Evolutionary conservation across 1,140 invertebrate species (phyloP).

Genomic region (Alviniconcha marisindica): DNA sequence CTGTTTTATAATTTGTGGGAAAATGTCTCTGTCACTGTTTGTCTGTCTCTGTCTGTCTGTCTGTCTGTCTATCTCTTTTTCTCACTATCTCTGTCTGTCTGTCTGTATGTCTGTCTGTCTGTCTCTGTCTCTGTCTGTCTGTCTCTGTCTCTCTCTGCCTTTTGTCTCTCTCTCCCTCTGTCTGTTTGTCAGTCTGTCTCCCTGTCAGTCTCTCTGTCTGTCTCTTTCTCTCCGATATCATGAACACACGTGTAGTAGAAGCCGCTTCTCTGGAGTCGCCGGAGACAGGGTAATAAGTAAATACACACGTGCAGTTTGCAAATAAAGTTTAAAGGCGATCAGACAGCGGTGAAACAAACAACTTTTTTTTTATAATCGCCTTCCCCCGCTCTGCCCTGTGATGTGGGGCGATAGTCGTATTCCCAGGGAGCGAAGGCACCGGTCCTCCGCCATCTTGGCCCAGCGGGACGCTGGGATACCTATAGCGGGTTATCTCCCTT

Average conservation of each 20-base stretch:
- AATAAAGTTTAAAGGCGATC: no score
- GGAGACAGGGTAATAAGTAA: no score
- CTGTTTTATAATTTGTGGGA: no score
- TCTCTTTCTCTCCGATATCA: constrained; percentile 18
- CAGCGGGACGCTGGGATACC: constrained; percentile 1
- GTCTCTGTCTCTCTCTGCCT: not conserved
- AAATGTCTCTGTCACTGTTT: not conserved
- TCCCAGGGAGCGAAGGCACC: not conserved
- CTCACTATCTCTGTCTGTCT: not conserved
- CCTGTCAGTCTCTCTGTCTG: constrained; percentile 15
- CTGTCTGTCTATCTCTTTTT: constrained; percentile 13
- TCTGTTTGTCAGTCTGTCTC: not conserved
- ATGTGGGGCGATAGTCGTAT: not conserved
- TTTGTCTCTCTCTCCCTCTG: not conserved
- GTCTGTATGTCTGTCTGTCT: not conserved
- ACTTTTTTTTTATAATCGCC: not conserved
- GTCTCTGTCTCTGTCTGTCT: not conserved
- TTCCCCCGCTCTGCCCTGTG: not conserved
- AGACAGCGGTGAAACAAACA: not conserved
- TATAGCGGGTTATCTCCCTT: constrained; percentile 12
- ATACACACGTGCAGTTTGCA: no score
- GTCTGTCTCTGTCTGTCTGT: constrained; percentile 7
- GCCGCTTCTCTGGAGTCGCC: no score
- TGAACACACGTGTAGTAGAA: no score
- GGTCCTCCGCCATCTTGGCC: not conserved